These are phyloP conservation scores for Lepilemur ruficaudatus DNA, from an alignment of 2,797 vertebrate species.

Conservation along the genomic window DNA sequence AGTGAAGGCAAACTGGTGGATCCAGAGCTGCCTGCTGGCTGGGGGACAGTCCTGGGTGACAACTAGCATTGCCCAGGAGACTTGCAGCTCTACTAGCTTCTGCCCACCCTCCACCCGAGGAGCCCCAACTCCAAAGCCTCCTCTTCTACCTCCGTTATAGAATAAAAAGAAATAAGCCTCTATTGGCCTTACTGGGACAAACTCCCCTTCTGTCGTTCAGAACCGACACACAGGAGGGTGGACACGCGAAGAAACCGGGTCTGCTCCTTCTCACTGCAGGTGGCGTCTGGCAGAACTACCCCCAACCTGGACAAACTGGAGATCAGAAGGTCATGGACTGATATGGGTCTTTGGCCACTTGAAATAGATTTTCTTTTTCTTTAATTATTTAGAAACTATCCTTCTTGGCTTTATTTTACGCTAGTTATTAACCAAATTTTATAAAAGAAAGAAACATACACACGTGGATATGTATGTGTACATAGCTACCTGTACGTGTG, in stretches of 20 bases:
- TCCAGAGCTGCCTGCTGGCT: neutral
- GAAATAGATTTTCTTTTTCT: neutral
- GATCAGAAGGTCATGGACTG: neutral
- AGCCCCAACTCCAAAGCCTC: neutral
- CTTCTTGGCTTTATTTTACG: neutral
- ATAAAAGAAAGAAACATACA: neutral
- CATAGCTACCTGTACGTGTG: neutral
- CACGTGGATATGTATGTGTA: neutral
- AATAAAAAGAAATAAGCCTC: neutral
- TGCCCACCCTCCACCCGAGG: neutral
- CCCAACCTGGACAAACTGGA: neutral
- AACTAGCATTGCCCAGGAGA: neutral
- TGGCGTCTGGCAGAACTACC: neutral
- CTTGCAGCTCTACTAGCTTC: neutral
- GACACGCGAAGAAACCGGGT: neutral
- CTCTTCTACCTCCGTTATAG: neutral
- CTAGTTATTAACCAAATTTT: neutral
- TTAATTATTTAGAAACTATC: neutral
- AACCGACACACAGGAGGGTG: too few relatives aligned
- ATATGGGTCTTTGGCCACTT: neutral
- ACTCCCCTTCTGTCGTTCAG: neutral
- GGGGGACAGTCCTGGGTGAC: too few relatives aligned
- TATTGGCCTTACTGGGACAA: neutral
- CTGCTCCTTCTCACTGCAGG: neutral
- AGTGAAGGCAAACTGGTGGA: neutral